Base-by-base conservation (phyloP, 2,113 vertebrate genomes). In the Carlito syrichta region DNA sequence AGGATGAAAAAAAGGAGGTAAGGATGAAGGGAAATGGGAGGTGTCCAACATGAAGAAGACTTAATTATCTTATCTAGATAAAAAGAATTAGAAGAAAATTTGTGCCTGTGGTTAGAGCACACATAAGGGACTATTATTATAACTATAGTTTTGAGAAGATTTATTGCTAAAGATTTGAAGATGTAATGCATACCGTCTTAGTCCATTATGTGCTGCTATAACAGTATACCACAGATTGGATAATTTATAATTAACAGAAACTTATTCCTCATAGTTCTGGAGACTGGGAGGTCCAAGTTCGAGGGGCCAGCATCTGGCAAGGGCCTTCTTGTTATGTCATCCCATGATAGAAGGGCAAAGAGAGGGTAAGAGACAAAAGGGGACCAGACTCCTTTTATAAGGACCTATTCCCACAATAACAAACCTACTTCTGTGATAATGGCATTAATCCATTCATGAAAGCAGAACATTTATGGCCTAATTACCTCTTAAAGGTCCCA, bases 11-110 rank as follows among this genome's bases (percentile, higher is more conserved):
- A 54, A 86, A 76, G 73, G 50, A 93, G 84, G 23, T 45, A 58
- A 73, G 43, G 43, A 58, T n/a, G 27, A 32, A 48, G 69, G 60
- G 66, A 63, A 86, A 93, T 60, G 45, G 62, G 35, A 79, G 43
- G n/a, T 83, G 11, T 71, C 56, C 8, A 66, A 81, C 8, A 89
- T 43, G 71, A 93, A 94, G 43, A 94, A 78, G 40, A 93, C 22
- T 81, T 78, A 93, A 30, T 73, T 38, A 17, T 90, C 48, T 58
- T 79, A 38, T 88, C 81, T 92, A 81, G 86, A 78, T 60, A 56
- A 95, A 97, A 89, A 97, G 71, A 88, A 22, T 95, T 91, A 66
- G 50, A 58, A 92, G 63, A 87, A 50, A 87, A 74, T 60, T 13
- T 10, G 14, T 17, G 20, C 54, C 62, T 73, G 89, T 30, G 35